These are phyloP conservation scores for Eurystomus gularis DNA, from an alignment of 2,113 vertebrate genomes.

Conservation along the genomic window DNA sequence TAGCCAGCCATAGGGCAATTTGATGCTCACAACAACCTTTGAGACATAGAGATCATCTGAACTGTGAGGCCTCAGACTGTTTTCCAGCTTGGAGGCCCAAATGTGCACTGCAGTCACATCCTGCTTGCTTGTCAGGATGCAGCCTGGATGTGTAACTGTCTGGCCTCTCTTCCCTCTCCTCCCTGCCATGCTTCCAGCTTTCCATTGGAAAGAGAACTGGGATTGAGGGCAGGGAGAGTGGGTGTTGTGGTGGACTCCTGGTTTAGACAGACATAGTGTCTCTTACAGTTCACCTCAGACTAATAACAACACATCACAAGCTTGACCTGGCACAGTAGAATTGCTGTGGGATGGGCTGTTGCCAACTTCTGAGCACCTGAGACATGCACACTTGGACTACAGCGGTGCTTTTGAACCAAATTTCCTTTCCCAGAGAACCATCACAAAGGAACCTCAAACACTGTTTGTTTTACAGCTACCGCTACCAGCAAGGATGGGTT, in stretches of 20 bases:
- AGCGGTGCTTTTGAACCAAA: not conserved
- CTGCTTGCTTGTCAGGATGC: constrained; percentile 11
- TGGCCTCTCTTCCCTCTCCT: not conserved
- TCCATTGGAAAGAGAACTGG: not conserved
- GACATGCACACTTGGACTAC: not conserved
- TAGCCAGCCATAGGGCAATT: not conserved
- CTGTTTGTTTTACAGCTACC: not conserved
- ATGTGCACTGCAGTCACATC: not conserved
- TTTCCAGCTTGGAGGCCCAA: not conserved
- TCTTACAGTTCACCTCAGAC: not conserved
- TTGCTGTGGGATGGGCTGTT: not conserved
- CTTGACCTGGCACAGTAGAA: not conserved
- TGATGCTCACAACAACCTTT: not conserved
- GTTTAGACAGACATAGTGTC: not conserved
- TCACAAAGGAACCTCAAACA: not conserved
- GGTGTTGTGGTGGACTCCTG: not conserved
- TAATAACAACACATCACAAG: not conserved
- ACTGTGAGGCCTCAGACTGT: not conserved
- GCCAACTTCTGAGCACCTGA: not conserved
- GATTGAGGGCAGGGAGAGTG: not conserved
- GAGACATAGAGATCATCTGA: not conserved
- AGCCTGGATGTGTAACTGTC: not conserved
- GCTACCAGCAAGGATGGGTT: not conserved
- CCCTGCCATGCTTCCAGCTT: not conserved
- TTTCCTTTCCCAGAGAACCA: not conserved